These are phyloP conservation scores for Chelonoidis abingdonii DNA, from an alignment of 2,113 vertebrate species.

Conservation along the genomic window DNA sequence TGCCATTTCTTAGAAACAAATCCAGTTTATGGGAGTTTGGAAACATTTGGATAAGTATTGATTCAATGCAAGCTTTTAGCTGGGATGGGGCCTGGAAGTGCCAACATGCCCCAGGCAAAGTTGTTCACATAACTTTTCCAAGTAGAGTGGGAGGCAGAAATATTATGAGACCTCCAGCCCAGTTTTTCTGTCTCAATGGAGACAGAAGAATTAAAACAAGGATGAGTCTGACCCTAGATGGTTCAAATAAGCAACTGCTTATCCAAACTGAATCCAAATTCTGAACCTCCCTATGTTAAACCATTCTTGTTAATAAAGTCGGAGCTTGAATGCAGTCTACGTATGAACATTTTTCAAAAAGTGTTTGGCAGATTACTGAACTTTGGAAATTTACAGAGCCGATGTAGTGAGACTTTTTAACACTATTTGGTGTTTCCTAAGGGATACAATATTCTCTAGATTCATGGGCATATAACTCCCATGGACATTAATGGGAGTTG, in stretches of 20 bases:
- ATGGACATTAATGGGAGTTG: not conserved
- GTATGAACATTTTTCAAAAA: not conserved
- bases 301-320: not conserved
- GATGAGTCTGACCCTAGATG: not conserved
- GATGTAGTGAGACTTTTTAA: not conserved
- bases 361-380: not conserved
- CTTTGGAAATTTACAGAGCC: not conserved
- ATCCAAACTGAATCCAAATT: fast-evolving
- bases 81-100: not conserved
- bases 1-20: not conserved
- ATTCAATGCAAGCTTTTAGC: not conserved
- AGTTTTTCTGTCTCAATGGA: not conserved
- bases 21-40: not conserved
- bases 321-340: fast-evolving
- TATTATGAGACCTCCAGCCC: not conserved
- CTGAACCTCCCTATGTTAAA: not conserved
- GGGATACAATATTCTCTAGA: not conserved
- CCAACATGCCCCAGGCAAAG: not conserved
- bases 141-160: not conserved
- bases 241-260: not conserved
- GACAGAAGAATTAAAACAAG: not conserved
- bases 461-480: not conserved
- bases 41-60: not conserved
- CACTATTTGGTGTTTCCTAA: not conserved
- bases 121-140: not conserved